Conservation (phyloP, 1,140 invertebrate genomes). For the Heterodera schachtii region DNA sequence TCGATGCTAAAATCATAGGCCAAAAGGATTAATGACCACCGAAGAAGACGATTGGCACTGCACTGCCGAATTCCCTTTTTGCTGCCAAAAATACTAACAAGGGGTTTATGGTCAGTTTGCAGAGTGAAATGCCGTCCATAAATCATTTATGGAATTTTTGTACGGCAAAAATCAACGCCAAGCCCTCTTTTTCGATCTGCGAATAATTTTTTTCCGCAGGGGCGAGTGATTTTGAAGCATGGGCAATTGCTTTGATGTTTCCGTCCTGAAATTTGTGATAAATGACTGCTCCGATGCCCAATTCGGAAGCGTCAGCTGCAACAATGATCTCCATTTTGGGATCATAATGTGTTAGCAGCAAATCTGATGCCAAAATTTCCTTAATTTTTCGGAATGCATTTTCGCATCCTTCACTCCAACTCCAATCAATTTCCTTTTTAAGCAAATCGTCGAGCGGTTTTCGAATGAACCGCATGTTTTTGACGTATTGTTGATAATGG, state of each 20-base stretch:
- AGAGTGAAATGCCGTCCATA: conserved; percentile 68
- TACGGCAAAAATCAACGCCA: too few relatives aligned
- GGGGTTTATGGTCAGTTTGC: too few relatives aligned
- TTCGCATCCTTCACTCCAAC: conserved; percentile 39
- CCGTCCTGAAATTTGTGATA: conserved; percentile 65
- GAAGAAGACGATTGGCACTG: too few relatives aligned
- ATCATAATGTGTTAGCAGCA: conserved; percentile 66
- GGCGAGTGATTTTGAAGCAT: conserved; percentile 5
- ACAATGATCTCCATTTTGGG: conserved; percentile 65
- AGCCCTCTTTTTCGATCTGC: neutral
- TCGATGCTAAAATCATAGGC: too few relatives aligned
- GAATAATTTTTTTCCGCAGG: conserved; percentile 61
- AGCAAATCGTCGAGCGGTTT: conserved; percentile 24
- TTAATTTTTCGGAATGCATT: conserved; percentile 59
- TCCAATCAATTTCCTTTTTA: conserved; percentile 18
- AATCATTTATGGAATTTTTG: conserved; percentile 65
- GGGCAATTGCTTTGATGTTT: conserved; percentile 67
- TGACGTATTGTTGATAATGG: conserved; percentile 15
- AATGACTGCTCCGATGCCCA: conserved; percentile 69
- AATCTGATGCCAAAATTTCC: conserved; percentile 47
- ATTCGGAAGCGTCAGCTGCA: conserved; percentile 68
- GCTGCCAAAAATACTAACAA: too few relatives aligned
- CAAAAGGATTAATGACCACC: too few relatives aligned
- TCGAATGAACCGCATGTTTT: conserved; percentile 10
- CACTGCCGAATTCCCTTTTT: too few relatives aligned